phyloP scores from a whole-genome alignment of 35 echinoderm and acorn worm genomes.

The Ophioderma brevispina region DNA sequence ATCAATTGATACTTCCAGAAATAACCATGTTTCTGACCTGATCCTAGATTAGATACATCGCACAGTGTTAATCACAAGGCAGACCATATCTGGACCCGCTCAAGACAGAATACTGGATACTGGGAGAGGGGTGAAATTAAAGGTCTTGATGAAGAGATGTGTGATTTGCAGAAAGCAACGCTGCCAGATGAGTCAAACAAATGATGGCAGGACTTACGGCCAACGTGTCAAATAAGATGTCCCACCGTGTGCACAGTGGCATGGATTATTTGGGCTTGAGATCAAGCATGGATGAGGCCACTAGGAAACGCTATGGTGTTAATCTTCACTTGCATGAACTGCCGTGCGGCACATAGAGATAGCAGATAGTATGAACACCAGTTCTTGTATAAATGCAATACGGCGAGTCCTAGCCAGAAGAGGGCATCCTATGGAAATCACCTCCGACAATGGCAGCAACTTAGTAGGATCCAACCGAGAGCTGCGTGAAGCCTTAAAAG shows the following conservation, averaged over 20 bases:
- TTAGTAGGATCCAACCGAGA: slow-evolving; percentile 14
- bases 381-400: slow-evolving; percentile 49
- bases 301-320: slow-evolving; percentile 67
- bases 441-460: slow-evolving; percentile 44
- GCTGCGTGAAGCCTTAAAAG: background rate
- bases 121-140: slow-evolving; percentile 26
- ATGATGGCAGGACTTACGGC: slow-evolving; percentile 62
- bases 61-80: slow-evolving; percentile 31
- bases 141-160: slow-evolving; percentile 30
- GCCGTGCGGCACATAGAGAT: slow-evolving; percentile 65
- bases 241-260: slow-evolving; percentile 56
- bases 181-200: slow-evolving; percentile 36
- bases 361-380: slow-evolving; percentile 23
- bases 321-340: slow-evolving; percentile 60
- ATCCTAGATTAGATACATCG: slow-evolving; percentile 59
- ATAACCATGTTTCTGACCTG: slow-evolving; percentile 45
- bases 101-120: slow-evolving; percentile 51
- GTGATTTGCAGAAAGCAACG: slow-evolving; percentile 48
- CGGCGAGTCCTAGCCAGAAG: no score
- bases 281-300: slow-evolving; percentile 65
- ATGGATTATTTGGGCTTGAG: slow-evolving; percentile 66
- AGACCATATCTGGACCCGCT: slow-evolving; percentile 1
- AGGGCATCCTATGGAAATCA: slow-evolving; percentile 15
- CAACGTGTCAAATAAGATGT: slow-evolving; percentile 50
- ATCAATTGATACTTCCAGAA: slow-evolving; percentile 56